Evolutionary conservation across 2,113 vertebrate genomes (phyloP), one percentile per base, ranked within the genome.

Genomic region (Trematomus loennbergii): DNA sequence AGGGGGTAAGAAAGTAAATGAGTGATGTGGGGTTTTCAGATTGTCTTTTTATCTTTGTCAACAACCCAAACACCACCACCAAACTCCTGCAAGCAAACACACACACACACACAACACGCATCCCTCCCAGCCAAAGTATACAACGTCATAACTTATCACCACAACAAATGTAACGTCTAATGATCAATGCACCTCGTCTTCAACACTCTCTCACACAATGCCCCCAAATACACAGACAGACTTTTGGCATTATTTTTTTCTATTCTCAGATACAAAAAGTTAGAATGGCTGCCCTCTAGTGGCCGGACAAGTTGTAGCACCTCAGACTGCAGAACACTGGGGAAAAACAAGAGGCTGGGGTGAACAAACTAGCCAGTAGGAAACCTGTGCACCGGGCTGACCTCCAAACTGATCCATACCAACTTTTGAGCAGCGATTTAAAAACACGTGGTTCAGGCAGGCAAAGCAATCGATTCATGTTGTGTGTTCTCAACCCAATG

Each of bases 101-200:
- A n/a, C 12, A 49, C 61, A 54, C 53, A 71, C 71, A 60, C 73
- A 33, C 68, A 11, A 33, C 68, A 11, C 60, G 72, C 63, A 40
- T 12, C 80, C 69, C 52, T 53, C 72, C 80, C 74, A 75, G 59
- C 81, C 59, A 88, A 82, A 90, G 81, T 79, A 73, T 80, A 91
- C 90, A 84, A 89, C 81, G 92, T 90, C 72, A 88, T 82, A 88
- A 90, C 54, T 89, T 75, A 86, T 90, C 89, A 90, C 86, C 87
- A 91, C 91, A 75, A 87, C 80, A 90, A 93, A 87, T 84, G 79
- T 86, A 90, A 92, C 93, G 88, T 50, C 79, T 82, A 92, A 87
- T 78, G 75, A 93, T 82, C 46, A 76, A 81, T 81, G 63, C 72
- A 69, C 25, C 71, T 60, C 50, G 46, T 61, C 63, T 50, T 72